Evolutionary conservation across 64 coral and sea anemone genomes (phyloP).

Genomic region (Hydrozoanthus tunicans): DNA sequence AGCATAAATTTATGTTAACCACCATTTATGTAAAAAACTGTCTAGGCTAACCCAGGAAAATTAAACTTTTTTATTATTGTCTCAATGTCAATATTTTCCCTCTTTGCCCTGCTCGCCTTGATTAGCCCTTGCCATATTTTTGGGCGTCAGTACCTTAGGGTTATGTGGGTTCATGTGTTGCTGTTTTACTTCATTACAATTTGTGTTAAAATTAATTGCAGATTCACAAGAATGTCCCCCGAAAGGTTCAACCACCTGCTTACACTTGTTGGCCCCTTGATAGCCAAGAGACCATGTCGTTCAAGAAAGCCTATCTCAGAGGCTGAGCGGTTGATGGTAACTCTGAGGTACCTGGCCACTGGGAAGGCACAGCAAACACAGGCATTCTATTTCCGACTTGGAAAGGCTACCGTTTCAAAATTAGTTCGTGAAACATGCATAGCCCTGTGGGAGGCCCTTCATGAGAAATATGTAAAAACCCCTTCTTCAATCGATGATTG

Average conservation of each 20-base stretch:
- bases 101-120: conserved; percentile 8
- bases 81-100: conserved; percentile 17
- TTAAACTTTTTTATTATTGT: background rate
- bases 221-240: background rate
- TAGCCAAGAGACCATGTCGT: conserved; percentile 34
- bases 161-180: conserved; percentile 10
- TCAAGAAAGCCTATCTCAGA: conserved; percentile 10
- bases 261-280: conserved; percentile 53
- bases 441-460: conserved; percentile 59
- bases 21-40: too few species aligned
- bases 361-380: conserved; percentile 64
- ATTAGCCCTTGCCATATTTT: conserved; percentile 16
- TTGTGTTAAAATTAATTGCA: background rate
- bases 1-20: too few species aligned
- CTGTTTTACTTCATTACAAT: conserved; percentile 16
- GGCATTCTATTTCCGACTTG: conserved; percentile 60
- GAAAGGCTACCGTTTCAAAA: conserved; percentile 43
- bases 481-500: conserved; percentile 23
- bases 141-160: conserved; percentile 14
- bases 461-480: conserved; percentile 34
- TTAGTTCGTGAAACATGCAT: conserved; percentile 47
- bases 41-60: too few species aligned
- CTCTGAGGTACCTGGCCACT: conserved; percentile 45
- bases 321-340: conserved; percentile 37
- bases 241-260: conserved; percentile 32